These are phyloP conservation scores for Nasonia longicornis DNA, from an alignment of 1,140 invertebrate genomes.

Conservation along the genomic window DNA sequence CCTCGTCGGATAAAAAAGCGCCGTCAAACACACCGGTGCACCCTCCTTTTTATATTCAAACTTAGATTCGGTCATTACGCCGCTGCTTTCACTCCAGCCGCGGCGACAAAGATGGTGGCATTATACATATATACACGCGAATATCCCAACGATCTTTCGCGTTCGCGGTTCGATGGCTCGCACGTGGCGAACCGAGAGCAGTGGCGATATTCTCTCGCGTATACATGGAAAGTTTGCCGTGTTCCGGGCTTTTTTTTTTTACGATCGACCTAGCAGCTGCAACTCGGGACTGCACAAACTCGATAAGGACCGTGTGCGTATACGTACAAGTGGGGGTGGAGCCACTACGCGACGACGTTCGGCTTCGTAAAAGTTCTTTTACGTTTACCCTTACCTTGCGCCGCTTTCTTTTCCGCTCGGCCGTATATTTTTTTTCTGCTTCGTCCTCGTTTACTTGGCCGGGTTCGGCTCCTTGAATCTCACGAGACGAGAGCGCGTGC, in stretches of 20 bases:
- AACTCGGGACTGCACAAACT: constrained; percentile 33
- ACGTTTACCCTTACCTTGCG: not conserved
- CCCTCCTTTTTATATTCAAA: not conserved
- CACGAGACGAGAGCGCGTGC: not conserved
- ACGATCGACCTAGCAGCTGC: constrained; percentile 26
- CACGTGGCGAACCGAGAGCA: constrained; percentile 1
- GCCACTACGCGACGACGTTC: not conserved
- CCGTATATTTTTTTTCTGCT: not conserved
- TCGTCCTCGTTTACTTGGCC: not conserved
- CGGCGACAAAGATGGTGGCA: no score
- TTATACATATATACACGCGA: not conserved
- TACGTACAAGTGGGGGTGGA: not conserved
- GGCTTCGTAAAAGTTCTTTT: constrained; percentile 20
- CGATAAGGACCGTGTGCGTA: constrained; percentile 38
- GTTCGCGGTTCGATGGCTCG: not conserved
- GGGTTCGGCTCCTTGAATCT: not conserved
- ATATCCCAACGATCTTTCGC: not conserved
- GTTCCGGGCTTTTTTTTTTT: constrained; percentile 8
- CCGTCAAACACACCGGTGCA: not conserved
- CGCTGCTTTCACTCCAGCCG: not conserved
- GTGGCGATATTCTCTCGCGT: not conserved
- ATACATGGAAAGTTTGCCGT: constrained; percentile 1
- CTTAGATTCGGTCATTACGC: constrained; percentile 14
- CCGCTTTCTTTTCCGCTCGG: not conserved
- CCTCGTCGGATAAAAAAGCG: not conserved